Evolutionary conservation across 2,888 invertebrate genomes (phyloP).

Genomic region (Malthinus flaveolus): DNA sequence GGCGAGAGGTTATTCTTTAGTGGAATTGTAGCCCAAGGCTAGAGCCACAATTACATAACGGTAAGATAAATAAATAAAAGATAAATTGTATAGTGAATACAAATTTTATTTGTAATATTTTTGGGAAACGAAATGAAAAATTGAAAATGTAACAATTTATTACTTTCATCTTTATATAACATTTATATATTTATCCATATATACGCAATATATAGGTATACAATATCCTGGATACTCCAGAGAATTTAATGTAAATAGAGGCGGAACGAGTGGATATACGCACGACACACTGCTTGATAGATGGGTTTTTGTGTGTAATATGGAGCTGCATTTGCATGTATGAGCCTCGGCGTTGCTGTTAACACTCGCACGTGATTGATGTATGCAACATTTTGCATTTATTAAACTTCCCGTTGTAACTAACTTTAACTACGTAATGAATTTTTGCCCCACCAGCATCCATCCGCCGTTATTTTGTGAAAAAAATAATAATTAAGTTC

Average conservation of each 20-base stretch:
- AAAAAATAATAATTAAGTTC: no score
- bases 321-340: slow-evolving; percentile 32
- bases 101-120: slow-evolving; percentile 6
- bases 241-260: slow-evolving; percentile 19
- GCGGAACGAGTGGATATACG: slow-evolving; percentile 24
- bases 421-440: no score
- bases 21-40: no score
- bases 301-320: slow-evolving; percentile 27
- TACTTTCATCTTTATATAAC: slow-evolving; percentile 11
- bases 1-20: no score
- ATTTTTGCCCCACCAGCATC: no score
- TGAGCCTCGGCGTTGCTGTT: slow-evolving; percentile 32
- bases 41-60: no score
- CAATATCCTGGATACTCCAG: slow-evolving; percentile 12
- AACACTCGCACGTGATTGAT: slow-evolving; percentile 34
- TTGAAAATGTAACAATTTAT: slow-evolving; percentile 12
- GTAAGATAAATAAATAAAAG: not conserved
- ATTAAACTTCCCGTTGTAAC: no score
- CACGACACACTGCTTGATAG: slow-evolving; percentile 29
- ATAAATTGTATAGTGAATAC: not conserved
- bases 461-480: no score
- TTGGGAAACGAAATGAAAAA: slow-evolving; percentile 5
- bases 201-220: slow-evolving; percentile 10
- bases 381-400: slow-evolving; percentile 25
- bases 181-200: slow-evolving; percentile 1